Evolutionary conservation across 2,113 vertebrate species (phyloP).

Genomic region (Triplophysa rosa): DNA sequence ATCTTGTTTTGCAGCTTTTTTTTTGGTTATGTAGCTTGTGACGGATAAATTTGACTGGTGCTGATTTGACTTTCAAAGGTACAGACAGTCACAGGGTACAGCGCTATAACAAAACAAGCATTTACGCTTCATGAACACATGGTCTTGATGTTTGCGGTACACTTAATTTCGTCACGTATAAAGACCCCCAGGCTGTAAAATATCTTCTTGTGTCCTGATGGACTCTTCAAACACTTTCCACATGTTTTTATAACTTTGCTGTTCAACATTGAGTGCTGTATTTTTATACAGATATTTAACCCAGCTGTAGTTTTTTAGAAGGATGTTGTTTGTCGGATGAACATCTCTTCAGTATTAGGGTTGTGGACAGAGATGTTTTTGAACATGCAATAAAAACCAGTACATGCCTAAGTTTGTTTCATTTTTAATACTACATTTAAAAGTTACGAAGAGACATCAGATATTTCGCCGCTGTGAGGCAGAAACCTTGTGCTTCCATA

Average conservation of each 20-base stretch:
- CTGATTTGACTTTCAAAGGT: slow-evolving; percentile 25
- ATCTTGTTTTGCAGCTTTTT: neutral
- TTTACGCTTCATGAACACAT: neutral
- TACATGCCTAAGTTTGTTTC: neutral
- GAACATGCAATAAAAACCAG: slow-evolving; percentile 20
- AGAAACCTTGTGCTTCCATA: no score
- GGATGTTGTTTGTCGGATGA: no score
- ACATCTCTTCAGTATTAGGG: no score
- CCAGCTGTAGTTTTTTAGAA: no score
- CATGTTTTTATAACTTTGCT: no score
- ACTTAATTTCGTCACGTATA: neutral
- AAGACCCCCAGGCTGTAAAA: no score
- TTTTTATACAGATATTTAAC: no score
- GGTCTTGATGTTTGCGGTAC: neutral
- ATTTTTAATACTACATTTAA: neutral
- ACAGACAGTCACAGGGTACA: neutral
- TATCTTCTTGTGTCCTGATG: no score
- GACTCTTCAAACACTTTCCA: neutral
- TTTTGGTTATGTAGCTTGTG: neutral
- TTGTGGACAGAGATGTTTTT: neutral
- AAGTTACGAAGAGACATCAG: no score
- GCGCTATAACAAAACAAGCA: neutral
- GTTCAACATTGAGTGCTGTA: no score
- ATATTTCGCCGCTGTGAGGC: no score
- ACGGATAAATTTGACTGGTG: neutral